A percentile compares a stretch with the other conserved stretches of the same genome.
phyloP scores from a whole-genome alignment of 2,113 vertebrate genomes.

The Mugil cephalus region DNA sequence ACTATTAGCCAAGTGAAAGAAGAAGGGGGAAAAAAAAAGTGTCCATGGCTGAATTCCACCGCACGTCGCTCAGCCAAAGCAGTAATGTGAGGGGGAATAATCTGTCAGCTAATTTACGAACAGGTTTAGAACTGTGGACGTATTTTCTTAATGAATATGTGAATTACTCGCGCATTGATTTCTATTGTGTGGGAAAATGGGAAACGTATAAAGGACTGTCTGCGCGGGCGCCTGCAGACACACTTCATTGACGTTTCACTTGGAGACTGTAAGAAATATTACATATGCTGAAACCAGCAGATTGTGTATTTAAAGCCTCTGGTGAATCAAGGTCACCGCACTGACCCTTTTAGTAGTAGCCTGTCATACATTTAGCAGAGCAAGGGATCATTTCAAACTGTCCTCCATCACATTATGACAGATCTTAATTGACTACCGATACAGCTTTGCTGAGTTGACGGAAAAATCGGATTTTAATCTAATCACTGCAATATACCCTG shows the following conservation, averaged over 20 bases:
- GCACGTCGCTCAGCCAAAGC: slow-evolving; percentile 72
- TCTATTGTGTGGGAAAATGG: slow-evolving; percentile 81
- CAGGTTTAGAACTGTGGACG: slow-evolving; percentile 71
- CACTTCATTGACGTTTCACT: slow-evolving; percentile 79
- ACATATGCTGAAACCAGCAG: slow-evolving; percentile 79
- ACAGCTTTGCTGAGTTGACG: slow-evolving; percentile 78
- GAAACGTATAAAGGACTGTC: slow-evolving; percentile 66
- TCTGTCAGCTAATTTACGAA: slow-evolving; percentile 83
- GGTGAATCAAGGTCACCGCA: slow-evolving; percentile 74
- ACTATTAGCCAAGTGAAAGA: slow-evolving; percentile 76
- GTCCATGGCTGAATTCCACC: slow-evolving; percentile 75
- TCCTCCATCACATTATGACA: slow-evolving; percentile 82
- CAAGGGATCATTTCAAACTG: slow-evolving; percentile 82
- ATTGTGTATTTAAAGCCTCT: slow-evolving; percentile 77
- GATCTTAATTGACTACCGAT: slow-evolving; percentile 83
- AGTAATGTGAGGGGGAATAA: slow-evolving; percentile 77
- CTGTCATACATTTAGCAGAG: slow-evolving; percentile 80
- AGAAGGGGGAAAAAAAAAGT: slow-evolving; percentile 48
- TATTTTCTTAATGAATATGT: slow-evolving; percentile 85
- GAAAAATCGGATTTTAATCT: slow-evolving; percentile 79
- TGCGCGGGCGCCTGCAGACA: slow-evolving; percentile 63
- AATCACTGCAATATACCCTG: slow-evolving; percentile 76
- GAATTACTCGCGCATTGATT: slow-evolving; percentile 85
- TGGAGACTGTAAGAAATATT: slow-evolving; percentile 69
- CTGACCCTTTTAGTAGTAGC: slow-evolving; percentile 83